Percentiles rank a stretch among this genome's conserved stretches.
Conservation (phyloP, 1,140 invertebrate genomes). For the Epicauta chinensis region DNA sequence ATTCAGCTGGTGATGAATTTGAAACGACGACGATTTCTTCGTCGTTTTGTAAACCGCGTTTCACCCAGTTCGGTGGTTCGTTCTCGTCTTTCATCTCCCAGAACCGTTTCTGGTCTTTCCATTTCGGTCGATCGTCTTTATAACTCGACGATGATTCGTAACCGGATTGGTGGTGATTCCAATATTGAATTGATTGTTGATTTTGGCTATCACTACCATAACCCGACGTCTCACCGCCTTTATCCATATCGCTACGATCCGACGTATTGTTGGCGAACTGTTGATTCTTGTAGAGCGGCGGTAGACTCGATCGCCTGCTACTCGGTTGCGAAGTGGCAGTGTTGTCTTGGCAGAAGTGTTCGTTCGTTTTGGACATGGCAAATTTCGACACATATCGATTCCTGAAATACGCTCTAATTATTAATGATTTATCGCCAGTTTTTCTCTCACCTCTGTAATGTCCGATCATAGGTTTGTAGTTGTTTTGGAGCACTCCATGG, state of each 20-base stretch:
- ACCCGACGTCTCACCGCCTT: conserved; percentile 63
- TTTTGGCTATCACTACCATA: conserved; percentile 62
- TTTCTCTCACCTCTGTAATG: conserved; percentile 22
- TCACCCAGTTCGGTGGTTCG: conserved; percentile 56
- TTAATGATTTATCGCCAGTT: not conserved
- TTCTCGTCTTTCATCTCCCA: conserved; percentile 54
- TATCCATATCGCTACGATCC: conserved; percentile 37
- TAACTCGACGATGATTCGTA: conserved; percentile 15
- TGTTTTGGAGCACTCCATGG: conserved; percentile 44
- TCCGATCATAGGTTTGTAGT: conserved; percentile 17
- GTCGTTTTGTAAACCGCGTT: conserved; percentile 49
- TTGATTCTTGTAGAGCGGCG: conserved; percentile 38
- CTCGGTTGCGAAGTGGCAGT: not conserved
- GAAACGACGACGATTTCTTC: conserved; percentile 37
- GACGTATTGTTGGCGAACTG: conserved; percentile 25
- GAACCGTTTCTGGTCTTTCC: conserved; percentile 56
- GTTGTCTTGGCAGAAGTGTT: conserved; percentile 3
- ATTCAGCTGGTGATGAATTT: conserved; percentile 38
- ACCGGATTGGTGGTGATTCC: conserved; percentile 24
- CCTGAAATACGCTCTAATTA: conserved; percentile 17
- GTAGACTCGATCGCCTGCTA: conserved; percentile 29
- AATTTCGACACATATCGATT: conserved; percentile 25
- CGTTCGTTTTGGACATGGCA: conserved; percentile 14
- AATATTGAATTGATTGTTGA: conserved; percentile 2
- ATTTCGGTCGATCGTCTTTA: conserved; percentile 58